Evolutionary conservation across 2,888 invertebrate species (phyloP), one percentile per base, ranked within the genome.

Genomic region (Microplitis manilae): DNA sequence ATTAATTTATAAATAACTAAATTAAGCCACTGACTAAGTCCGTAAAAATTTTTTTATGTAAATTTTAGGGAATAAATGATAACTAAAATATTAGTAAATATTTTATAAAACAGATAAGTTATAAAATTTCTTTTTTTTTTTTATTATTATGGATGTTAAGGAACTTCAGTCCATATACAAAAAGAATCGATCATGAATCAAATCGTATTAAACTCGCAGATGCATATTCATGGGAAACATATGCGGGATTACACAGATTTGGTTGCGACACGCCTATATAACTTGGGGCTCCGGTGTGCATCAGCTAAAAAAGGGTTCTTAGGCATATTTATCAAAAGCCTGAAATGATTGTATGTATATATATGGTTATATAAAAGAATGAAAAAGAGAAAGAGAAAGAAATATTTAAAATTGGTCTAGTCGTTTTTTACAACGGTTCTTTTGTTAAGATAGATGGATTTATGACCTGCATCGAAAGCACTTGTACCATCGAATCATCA

Each of bases 141-240:
- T 64, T 64, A 20, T 64, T 39, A 30, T 30, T 60, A 60, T 60
- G 39, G 30, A 61, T 40, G 41, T 62, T 72, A 70, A n/a, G 30
- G 68, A 67, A 38, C 17, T 65, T 50, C 20, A 61, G 65, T 38
- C 65, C 40, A n/a, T 50, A 41, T 59, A 59, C 80, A 80, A 73
- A 79, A 77, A 74, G 77, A 77, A 73, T 80, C 83, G 84, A 86
- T 87, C 87, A 85, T 87, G 87, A 87, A 87, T 87, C 87, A 87
- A 87, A 87, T 87, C 86, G 87, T 86, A 87, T 87, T 87, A 87
- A 85, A 82, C 82, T 84, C 85, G 84, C 86, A 87, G 87, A 87
- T 87, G 87, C 87, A 87, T 87, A 87, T 87, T 87, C 87, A 87
- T 87, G 87, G 87, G 87, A 87, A 87, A 87, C 87, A 85, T 86